Base-by-base conservation (phyloP, 2,888 invertebrate genomes). In the Spodoptera littoralis region DNA sequence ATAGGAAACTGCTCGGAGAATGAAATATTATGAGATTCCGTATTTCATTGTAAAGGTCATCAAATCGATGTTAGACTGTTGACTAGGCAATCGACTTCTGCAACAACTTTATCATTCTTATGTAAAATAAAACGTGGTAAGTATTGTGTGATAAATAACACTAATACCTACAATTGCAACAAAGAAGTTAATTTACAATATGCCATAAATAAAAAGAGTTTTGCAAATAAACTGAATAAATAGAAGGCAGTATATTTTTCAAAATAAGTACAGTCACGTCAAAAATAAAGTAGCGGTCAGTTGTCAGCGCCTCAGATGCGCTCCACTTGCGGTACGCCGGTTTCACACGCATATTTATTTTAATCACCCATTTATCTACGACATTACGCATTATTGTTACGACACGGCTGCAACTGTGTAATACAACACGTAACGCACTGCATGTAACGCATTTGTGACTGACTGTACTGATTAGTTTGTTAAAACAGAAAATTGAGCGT, bases 351-450 rank as follows among this genome's bases (percentile, higher is more conserved):
- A 77, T 73, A 76, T 75, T 79, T 81, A 82, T 85, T 84, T 77
- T 80, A 84, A 85, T 83, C 81, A 66, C 57, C 69, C 66, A 80
- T 85, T 82, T 81, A 83, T 85, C 85, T 83, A 84, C 80, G 81
- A 81, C 83, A 85, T 84, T 85, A 84, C 83, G 82, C 82, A 80
- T 84, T 81, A 81, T 80, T 76, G 82, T 86, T 84, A 79, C 85
- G 76, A 79, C 79, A 82, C 72, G 73, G 70, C 46, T 65, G 68
- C 75, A 77, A 81, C 78, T 72, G 76, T 76, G 68, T 73, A 79
- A 81, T 79, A 54, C 56, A 59, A 65, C 65, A 77, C 75, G 74
- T 76, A 78, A 82, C 78, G 71, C 76, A 64, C 51, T 52, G 55
- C 55, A 65, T 74, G 58, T 72, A 70, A 78, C 71, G 49, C 48